These are phyloP conservation scores for Homarus americanus DNA, from an alignment of 1,140 invertebrate genomes.

Conservation along the genomic window DNA sequence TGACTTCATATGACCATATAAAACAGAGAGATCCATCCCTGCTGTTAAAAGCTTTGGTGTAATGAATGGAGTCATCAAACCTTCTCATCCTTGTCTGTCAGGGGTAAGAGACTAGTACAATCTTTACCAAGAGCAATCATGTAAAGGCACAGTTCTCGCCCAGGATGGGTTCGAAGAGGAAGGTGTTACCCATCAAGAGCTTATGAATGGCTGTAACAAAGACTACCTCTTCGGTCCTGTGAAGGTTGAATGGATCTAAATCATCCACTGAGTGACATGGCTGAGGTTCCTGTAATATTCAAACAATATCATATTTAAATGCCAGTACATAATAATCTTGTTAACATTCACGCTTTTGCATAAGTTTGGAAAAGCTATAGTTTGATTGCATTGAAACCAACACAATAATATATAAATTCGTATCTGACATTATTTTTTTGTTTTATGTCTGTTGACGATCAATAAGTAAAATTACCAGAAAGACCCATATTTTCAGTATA, in stretches of 20 bases:
- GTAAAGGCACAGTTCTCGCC: slow-evolving; percentile 52
- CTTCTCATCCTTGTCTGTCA: slow-evolving; percentile 58
- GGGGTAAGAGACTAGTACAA: slow-evolving; percentile 38
- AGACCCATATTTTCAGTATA: no score
- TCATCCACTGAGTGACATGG: slow-evolving; percentile 39
- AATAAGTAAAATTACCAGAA: no score
- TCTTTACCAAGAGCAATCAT: slow-evolving; percentile 58
- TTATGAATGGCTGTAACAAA: slow-evolving; percentile 16
- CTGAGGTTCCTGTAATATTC: background rate
- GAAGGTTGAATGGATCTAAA: slow-evolving; percentile 16
- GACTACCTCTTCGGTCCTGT: slow-evolving; percentile 23
- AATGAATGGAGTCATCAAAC: slow-evolving; percentile 36
- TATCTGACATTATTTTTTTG: no score
- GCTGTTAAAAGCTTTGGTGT: slow-evolving; percentile 49
- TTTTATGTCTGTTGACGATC: no score
- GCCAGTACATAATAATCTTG: no score
- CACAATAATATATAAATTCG: no score
- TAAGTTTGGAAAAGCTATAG: no score
- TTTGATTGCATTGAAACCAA: no score
- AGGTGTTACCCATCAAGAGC: slow-evolving; percentile 59
- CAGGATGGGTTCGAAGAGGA: slow-evolving; percentile 58
- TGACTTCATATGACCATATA: slow-evolving; percentile 45
- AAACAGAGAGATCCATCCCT: slow-evolving; percentile 55
- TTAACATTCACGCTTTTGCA: no score
- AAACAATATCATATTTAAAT: background rate